phyloP scores from a whole-genome alignment of 2,888 invertebrate genomes.

The Ectemnius continuus region DNA sequence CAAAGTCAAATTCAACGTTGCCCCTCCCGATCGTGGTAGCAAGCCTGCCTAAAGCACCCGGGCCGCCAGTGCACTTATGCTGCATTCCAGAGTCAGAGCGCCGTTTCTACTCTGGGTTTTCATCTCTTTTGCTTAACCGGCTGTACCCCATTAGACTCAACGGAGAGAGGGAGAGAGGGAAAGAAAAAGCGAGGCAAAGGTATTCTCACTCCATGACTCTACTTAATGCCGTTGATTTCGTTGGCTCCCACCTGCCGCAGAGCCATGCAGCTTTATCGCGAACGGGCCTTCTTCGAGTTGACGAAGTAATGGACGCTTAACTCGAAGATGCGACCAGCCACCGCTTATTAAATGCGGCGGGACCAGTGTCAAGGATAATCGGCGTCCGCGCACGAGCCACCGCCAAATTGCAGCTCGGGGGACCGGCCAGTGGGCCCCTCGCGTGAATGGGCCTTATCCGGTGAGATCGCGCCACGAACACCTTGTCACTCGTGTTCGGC shows the following conservation, averaged over 20 bases:
- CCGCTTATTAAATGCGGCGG: slow-evolving; percentile 2
- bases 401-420: neutral
- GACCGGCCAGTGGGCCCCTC: neutral
- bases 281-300: neutral
- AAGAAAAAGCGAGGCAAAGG: too few species aligned
- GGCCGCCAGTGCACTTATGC: slow-evolving; percentile 50
- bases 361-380: slow-evolving; percentile 7
- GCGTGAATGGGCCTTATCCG: slow-evolving; percentile 2
- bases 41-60: slow-evolving; percentile 43
- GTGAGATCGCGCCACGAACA: neutral
- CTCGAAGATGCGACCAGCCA: neutral
- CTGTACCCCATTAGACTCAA: neutral
- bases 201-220: slow-evolving; percentile 4
- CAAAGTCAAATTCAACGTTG: slow-evolving; percentile 70
- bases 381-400: neutral
- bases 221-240: slow-evolving; percentile 31
- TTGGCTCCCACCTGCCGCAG: slow-evolving; percentile 35
- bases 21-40: slow-evolving; percentile 42
- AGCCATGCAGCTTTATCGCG: too few species aligned
- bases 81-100: slow-evolving; percentile 67
- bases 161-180: too few species aligned
- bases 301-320: neutral
- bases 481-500: neutral
- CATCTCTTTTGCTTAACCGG: slow-evolving; percentile 56
- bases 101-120: slow-evolving; percentile 51